Percentiles rank a stretch among this genome's conserved stretches.
Conservation (phyloP, 2,113 vertebrate genomes). For the Patagioenas fasciata region DNA sequence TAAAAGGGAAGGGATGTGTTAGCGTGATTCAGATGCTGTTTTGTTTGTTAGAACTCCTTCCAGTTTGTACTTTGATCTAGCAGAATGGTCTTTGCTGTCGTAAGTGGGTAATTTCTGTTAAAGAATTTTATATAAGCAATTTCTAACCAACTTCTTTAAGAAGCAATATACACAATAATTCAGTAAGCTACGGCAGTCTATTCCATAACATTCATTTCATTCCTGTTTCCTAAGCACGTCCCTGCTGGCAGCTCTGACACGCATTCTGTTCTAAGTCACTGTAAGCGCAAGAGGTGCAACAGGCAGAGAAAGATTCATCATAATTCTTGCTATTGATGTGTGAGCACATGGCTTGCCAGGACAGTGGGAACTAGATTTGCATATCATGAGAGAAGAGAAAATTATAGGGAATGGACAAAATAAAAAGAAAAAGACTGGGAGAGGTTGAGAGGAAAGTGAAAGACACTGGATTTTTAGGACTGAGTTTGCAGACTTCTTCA, state of each 20-base stretch:
- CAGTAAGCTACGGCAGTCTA: too few species aligned
- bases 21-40: neutral
- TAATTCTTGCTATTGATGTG: neutral
- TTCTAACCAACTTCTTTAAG: too few species aligned
- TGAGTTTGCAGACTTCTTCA: neutral
- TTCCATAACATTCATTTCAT: neutral
- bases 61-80: constrained; percentile 50
- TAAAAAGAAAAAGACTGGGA: neutral
- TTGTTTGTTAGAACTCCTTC: constrained; percentile 45
- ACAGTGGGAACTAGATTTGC: neutral
- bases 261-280: neutral
- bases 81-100: constrained; percentile 26
- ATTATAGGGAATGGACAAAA: neutral
- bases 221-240: neutral
- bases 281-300: neutral
- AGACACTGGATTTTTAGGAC: neutral
- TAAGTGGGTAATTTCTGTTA: neutral
- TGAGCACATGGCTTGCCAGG: neutral
- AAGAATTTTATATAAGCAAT: too few species aligned
- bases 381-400: neutral
- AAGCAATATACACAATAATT: too few species aligned
- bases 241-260: neutral
- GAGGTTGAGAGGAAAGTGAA: neutral
- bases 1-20: neutral
- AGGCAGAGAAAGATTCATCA: neutral